Percentiles rank a stretch among this genome's conserved stretches.
These are phyloP conservation scores for Tadarida brasiliensis DNA, from an alignment of 2,797 vertebrate species.

Conservation along the genomic window DNA sequence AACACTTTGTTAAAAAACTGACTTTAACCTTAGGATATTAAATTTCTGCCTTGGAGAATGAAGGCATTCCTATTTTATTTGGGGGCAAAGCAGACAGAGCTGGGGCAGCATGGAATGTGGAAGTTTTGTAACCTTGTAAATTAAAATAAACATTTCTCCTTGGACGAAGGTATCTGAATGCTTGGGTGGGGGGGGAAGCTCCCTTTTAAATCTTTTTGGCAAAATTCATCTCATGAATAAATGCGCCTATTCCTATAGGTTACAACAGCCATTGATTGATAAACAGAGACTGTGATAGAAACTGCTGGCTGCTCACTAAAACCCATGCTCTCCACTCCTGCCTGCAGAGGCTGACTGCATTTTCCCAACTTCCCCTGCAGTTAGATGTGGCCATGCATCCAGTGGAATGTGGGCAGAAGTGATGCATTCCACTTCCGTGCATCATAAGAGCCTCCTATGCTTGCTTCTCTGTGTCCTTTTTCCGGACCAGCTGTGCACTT, in stretches of 20 bases:
- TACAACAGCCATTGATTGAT: background rate
- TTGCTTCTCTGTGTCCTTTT: background rate
- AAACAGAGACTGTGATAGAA: background rate
- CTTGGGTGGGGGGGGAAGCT: background rate
- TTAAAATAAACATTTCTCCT: conserved; percentile 55
- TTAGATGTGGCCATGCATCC: background rate
- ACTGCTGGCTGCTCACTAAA: background rate
- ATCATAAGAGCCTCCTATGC: background rate
- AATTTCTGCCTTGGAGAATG: conserved; percentile 29
- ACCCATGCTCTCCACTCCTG: background rate
- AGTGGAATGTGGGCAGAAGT: background rate
- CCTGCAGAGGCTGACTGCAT: background rate
- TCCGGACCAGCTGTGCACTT: background rate
- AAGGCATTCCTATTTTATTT: conserved; percentile 17
- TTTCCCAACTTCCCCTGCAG: background rate
- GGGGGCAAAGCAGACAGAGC: background rate
- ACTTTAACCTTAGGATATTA: conserved; percentile 28
- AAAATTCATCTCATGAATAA: conserved; percentile 34
- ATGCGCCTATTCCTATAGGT: background rate
- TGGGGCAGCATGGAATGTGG: background rate
- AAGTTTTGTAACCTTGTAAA: conserved; percentile 26
- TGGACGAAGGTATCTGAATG: conserved; percentile 43
- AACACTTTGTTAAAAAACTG: conserved; percentile 40
- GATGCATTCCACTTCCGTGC: background rate
- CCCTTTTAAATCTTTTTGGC: conserved; percentile 40